These are phyloP conservation scores for Brachionus asplanchnoidis DNA, from an alignment of 1,140 invertebrate genomes.

Conservation along the genomic window DNA sequence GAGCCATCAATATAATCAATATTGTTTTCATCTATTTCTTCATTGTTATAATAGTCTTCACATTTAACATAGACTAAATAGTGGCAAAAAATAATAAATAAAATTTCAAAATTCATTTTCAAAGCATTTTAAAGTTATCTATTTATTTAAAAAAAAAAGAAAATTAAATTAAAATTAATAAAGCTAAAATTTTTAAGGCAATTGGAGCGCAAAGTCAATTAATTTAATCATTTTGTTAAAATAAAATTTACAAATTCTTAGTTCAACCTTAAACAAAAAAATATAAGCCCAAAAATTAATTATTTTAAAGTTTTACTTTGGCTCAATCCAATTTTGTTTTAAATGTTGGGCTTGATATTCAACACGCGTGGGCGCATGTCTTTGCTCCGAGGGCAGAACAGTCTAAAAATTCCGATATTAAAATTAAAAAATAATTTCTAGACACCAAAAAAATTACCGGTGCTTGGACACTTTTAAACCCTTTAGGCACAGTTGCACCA, in stretches of 20 bases:
- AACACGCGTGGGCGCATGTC: neutral
- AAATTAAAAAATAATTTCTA: neutral
- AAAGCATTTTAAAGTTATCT: neutral
- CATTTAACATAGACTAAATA: neutral
- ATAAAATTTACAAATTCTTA: neutral
- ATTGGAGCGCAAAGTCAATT: neutral
- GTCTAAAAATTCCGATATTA: neutral
- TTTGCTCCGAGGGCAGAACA: constrained; percentile 12
- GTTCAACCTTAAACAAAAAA: neutral
- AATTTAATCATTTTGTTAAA: neutral
- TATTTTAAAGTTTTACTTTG: neutral
- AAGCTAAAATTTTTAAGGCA: constrained; percentile 28
- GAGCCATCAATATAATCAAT: neutral
- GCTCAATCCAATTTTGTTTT: constrained; percentile 39
- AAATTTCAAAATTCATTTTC: neutral
- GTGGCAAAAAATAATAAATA: neutral
- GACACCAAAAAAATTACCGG: neutral
- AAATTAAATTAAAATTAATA: constrained; percentile 2
- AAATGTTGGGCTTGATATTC: constrained; percentile 39
- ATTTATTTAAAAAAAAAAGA: neutral
- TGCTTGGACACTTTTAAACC: constrained; percentile 38
- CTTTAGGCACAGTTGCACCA: neutral
- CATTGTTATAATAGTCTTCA: neutral
- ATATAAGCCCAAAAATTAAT: neutral
- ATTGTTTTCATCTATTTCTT: neutral